Evolutionary conservation across 64 coral and sea anemone species (phyloP), one percentile per base, ranked within the genome.

Genomic region (Orbicella faveolata): DNA sequence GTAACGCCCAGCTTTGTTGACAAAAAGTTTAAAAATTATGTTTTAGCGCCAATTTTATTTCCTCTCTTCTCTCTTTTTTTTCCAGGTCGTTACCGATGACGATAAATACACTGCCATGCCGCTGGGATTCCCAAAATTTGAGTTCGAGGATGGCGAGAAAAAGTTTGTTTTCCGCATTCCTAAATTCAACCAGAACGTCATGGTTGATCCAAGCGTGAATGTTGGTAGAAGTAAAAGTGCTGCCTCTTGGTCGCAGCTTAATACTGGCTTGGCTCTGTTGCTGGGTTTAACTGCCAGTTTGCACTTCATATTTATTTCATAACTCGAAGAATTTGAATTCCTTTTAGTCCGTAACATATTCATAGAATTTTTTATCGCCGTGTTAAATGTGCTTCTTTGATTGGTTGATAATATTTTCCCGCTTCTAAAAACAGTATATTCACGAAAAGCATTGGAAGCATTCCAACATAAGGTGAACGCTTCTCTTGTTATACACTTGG

Each of bases 131-230:
- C 82, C 82, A 1, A 85, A 85, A 72, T 20, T 72, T 2, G 82
- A 85, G 61, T 17, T 85, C 6, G 82, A 85, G 12, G 82, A 85
- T 14, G 82, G 82, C 19, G 64, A 72, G 23, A 85, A 52, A 65
- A 85, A 85, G 36, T 48, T 85, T 26, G 68, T 72, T 36, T 85
- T 85, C 61, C 82, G 82, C 36, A 73, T 85, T 72, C 82, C 82
- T 23, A 85, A 85, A 65, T 85, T 85, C 39, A 66, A 72, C 19
- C 19, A 85, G 2, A 85, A 72, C 26, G 37, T 67, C 18, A 13
- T 85, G 63, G 20, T 85, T 13, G 82, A 85, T n/a, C 82, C 82
- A 2, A 85, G 63, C 52, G 82, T 85, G 23, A 85, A 66, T 23
- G 63, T 66, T 13, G 82, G 82, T 6, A 69, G 19, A 85, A 39